These are phyloP conservation scores for Pantala flavescens DNA, from an alignment of 1,140 invertebrate species.

Conservation along the genomic window DNA sequence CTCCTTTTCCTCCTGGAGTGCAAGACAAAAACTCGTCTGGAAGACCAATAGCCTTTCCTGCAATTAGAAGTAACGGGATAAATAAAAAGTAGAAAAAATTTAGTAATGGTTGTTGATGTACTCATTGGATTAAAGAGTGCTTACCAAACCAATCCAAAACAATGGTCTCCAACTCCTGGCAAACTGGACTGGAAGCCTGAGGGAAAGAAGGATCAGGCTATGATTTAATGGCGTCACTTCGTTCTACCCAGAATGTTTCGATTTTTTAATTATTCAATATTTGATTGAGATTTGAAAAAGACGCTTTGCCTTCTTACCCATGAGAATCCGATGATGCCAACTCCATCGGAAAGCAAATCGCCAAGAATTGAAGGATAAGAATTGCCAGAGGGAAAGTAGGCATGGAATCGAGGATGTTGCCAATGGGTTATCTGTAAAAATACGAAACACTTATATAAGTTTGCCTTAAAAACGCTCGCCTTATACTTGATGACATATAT, in stretches of 20 bases:
- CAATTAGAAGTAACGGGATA: conserved; percentile 31
- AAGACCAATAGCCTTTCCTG: conserved; percentile 44
- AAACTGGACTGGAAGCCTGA: conserved; percentile 65
- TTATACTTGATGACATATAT: too few relatives aligned
- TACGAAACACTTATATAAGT: too few relatives aligned
- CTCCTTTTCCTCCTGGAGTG: conserved; percentile 47
- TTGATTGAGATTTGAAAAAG: too few relatives aligned
- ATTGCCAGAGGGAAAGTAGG: conserved; percentile 63
- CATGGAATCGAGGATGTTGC: conserved; percentile 64
- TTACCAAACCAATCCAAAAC: conserved; percentile 60
- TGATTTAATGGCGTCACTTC: conserved; percentile 37
- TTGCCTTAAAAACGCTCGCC: too few relatives aligned
- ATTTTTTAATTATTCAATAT: too few relatives aligned
- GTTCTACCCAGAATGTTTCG: conserved; percentile 49
- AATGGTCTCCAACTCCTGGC: conserved; percentile 73
- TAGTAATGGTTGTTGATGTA: too few relatives aligned
- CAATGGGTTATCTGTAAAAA: conserved; percentile 54
- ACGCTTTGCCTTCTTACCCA: conserved; percentile 40
- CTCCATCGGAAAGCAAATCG: conserved; percentile 55
- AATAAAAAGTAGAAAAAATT: too few relatives aligned
- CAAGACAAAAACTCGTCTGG: conserved; percentile 43
- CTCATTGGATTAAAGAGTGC: conserved; percentile 16
- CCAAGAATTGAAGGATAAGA: conserved; percentile 59
- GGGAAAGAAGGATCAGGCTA: conserved; percentile 43
- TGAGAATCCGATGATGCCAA: conserved; percentile 60